Evolutionary conservation across 2,113 vertebrate species (phyloP).

Genomic region (Rhegmatorhina hoffmannsi): DNA sequence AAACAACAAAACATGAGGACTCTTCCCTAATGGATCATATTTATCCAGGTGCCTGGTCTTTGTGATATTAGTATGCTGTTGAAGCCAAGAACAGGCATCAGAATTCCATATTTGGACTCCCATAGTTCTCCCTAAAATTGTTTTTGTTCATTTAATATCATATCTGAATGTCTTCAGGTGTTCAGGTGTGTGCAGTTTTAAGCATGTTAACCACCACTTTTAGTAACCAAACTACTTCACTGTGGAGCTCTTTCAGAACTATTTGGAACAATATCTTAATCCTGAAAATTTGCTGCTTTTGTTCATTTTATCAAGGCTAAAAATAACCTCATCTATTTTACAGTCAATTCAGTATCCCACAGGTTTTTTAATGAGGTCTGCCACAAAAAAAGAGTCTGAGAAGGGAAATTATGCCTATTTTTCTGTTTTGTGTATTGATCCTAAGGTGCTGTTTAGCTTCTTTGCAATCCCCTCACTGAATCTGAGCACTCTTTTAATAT

Average conservation of each 20-base stretch:
- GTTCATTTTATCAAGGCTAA: background rate
- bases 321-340: background rate
- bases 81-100: background rate
- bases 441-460: background rate
- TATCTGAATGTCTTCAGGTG: background rate
- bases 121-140: background rate
- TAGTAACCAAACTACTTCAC: background rate
- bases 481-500: background rate
- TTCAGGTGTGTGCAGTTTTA: background rate
- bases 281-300: background rate
- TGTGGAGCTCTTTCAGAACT: background rate
- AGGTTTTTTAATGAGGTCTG: background rate
- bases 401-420: background rate
- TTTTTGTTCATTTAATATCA: background rate
- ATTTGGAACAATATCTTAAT: background rate
- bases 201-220: background rate
- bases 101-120: background rate
- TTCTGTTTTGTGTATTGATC: background rate
- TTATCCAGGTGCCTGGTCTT: background rate
- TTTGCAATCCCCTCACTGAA: background rate
- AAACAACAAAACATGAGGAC: fast-evolving
- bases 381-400: background rate
- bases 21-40: background rate
- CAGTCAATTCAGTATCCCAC: background rate
- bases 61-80: background rate